phyloP scores from a whole-genome alignment of 2,113 vertebrate genomes.

The Chrysemys picta region DNA sequence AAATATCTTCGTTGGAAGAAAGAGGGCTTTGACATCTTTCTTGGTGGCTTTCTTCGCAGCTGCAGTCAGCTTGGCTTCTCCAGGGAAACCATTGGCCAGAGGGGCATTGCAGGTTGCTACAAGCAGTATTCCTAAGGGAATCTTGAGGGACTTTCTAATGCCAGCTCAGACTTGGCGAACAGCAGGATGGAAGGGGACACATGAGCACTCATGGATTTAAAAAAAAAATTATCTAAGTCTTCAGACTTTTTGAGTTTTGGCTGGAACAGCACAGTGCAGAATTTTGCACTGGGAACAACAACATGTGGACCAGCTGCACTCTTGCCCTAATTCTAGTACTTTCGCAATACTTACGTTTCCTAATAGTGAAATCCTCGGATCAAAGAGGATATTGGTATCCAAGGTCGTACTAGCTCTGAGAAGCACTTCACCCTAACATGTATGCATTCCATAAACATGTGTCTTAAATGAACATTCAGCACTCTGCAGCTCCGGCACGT shows the following conservation, averaged over 20 bases:
- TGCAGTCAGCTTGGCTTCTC: neutral
- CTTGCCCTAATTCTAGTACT: conserved; percentile 38
- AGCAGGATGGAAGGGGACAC: neutral
- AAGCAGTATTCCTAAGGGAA: neutral
- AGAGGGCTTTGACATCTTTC: neutral
- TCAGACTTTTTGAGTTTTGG: neutral
- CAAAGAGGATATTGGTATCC: conserved; percentile 39
- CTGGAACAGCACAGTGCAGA: neutral
- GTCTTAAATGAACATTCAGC: conserved; percentile 71
- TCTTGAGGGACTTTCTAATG: neutral
- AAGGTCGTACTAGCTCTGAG: conserved; percentile 16
- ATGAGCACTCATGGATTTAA: neutral
- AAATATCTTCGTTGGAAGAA: conserved; percentile 8
- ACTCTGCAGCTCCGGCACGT: conserved; percentile 66
- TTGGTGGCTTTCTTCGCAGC: neutral
- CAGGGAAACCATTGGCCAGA: neutral
- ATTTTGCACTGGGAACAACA: conserved; percentile 28
- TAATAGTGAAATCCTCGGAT: conserved; percentile 27
- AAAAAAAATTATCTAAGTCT: neutral
- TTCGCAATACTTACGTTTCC: conserved; percentile 51
- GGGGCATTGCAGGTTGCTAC: neutral
- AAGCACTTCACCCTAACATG: conserved; percentile 48
- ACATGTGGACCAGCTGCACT: conserved; percentile 57
- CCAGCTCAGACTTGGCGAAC: neutral
- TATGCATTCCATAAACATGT: conserved; percentile 64